phyloP scores from a whole-genome alignment of 1,140 invertebrate genomes.

The Cydia splendana region DNA sequence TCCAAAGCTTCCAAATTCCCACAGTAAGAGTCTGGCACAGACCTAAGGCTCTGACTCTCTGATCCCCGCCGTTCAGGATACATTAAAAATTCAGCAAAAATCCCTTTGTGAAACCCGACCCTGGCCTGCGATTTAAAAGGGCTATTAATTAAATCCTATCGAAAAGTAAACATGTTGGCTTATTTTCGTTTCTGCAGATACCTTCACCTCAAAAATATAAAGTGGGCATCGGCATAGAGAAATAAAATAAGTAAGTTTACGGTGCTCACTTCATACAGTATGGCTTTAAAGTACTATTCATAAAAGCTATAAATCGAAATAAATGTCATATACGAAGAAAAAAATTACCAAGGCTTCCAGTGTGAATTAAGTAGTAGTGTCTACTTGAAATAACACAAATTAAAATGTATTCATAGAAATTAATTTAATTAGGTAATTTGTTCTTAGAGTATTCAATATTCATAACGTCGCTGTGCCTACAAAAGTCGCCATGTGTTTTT shows the following conservation, averaged over 20 bases:
- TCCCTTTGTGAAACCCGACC: constrained; percentile 2
- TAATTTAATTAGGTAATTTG: too few species aligned
- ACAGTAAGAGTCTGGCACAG: neutral
- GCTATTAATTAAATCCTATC: constrained; percentile 32
- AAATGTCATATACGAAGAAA: too few species aligned
- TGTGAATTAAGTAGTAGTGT: too few species aligned
- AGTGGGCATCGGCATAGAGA: neutral
- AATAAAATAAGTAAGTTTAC: neutral
- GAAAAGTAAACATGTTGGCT: neutral
- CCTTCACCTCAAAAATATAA: neutral
- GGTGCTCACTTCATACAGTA: too few species aligned
- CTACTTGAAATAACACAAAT: too few species aligned
- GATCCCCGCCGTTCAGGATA: constrained; percentile 8
- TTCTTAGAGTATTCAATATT: too few species aligned
- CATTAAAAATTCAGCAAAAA: constrained; percentile 32
- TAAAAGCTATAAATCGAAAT: too few species aligned
- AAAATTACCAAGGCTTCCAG: too few species aligned
- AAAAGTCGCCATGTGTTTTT: too few species aligned
- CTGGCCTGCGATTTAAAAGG: neutral
- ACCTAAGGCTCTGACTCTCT: neutral
- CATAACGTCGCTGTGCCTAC: too few species aligned
- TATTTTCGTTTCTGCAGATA: neutral
- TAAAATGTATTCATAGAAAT: too few species aligned
- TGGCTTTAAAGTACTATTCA: too few species aligned
- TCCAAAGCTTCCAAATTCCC: neutral